Base-by-base conservation (phyloP, 2,797 vertebrate genomes). In the Hoplostethus atlanticus region DNA sequence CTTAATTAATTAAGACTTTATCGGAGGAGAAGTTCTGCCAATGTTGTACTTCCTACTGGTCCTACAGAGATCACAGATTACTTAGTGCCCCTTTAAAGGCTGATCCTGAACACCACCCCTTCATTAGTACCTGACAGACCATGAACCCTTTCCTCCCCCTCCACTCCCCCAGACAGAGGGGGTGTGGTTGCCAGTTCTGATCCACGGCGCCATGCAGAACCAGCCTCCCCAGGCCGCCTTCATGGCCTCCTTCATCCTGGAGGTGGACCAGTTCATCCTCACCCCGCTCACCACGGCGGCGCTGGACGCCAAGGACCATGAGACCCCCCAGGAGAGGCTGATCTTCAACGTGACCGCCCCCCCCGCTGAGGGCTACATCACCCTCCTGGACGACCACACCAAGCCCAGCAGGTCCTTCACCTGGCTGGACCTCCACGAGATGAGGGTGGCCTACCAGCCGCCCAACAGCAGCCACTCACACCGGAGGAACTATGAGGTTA, bases 391-490 rank as follows among this genome's bases (percentile, higher is more conserved):
- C 0, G 94, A 92, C 84, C 85, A 83, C 81, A 93, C 79, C 10
- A 92, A 91, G 81, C 58, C 87, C 1, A 13, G 81, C 54, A 56
- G 67, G 2, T 94, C 95, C 72, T 95, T 97, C 86, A 92, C 89
- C 63, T 90, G 61, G 94, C 65, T 71, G 71, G 95, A 94, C 86
- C 92, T 96, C 13, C 85, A 92, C 9, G 88, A 94, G 36, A 94
- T 95, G 93, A 95, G 94, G 84, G 84, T 93, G 36, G 94, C 93
- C 52, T 97, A 95, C 88, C 96, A 97, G 92, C 94, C 95, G 4
- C 93, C 93, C 0, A 91, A 94, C 38, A 80, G 79, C 84, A 94
- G 95, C 88, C 84, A 86, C 42, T 59, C 76, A 6, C 84, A 71
- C 5, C 94, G 95, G 74, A 93, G 92, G 65, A 95, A 93, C 91